Evolutionary conservation across 92 coral and sea anemone genomes (phyloP), one percentile per base, ranked within the genome.

Genomic region (Micromussa lordhowensis): DNA sequence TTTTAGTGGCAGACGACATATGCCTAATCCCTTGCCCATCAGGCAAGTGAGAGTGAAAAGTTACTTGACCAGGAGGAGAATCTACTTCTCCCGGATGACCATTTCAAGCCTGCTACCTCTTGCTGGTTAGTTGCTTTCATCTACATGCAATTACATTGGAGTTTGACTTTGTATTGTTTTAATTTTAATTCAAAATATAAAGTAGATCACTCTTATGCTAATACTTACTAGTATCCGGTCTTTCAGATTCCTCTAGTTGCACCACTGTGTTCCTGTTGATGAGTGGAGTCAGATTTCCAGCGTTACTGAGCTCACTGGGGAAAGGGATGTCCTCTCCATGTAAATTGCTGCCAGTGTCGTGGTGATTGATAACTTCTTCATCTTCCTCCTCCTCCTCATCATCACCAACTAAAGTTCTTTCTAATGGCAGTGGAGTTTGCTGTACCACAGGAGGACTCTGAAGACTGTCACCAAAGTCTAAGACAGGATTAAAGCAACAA

Each of bases 201-300:
- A 1, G 63, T 18, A 21, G 14, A 61, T 61, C 2, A 6, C 29
- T 24, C 5, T 55, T 15, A 55, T 19, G n/a, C n/a, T 22, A 1
- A 9, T 36, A 19, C 53, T 15, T 64, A 92, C 92, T 88, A 57
- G 93, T 89, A 76, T 93, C 91, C 55, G 91, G 91, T 72, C 95
- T 92, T 79, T 81, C 34, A n/a, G n/a, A n/a, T 70, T 86, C 87
- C 44, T 86, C 86, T 87, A 80, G 75, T 82, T 71, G 88, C 73
- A 63, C 24, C 69, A 70, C 54, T 31, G 40, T 78, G 16, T 87
- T 70, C 36, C 84, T 80, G 68, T 79, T 80, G 3, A 68, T 70
- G 26, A 83, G 68, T 15, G 86, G 93, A 71, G 93, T 68, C 49
- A 78, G 76, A 8, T 83, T 74, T 48, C 74, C n/a, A 70, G 93